These are phyloP conservation scores for Marronus borbonicus DNA, from an alignment of 2,888 invertebrate species.

Conservation along the genomic window DNA sequence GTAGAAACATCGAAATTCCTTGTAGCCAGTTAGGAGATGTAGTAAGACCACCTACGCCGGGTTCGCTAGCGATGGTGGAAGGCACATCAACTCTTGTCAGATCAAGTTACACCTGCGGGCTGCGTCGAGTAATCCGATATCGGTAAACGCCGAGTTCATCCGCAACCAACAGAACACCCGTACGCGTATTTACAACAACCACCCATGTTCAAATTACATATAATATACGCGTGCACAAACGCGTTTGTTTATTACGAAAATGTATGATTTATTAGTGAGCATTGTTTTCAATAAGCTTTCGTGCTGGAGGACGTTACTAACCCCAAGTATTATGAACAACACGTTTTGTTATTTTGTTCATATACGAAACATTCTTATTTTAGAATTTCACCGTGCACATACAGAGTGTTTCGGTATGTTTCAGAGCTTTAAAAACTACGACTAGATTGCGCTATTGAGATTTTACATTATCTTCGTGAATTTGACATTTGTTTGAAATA, in stretches of 20 bases:
- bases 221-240: conserved; percentile 31
- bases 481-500: too few relatives aligned
- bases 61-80: conserved; percentile 52
- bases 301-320: background rate
- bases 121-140: conserved; percentile 66
- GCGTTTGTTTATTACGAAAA: conserved; percentile 41
- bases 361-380: too few relatives aligned
- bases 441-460: too few relatives aligned
- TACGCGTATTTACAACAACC: conserved; percentile 56
- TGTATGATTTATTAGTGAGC: conserved; percentile 31
- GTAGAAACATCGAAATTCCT: conserved; percentile 52
- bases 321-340: conserved; percentile 7
- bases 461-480: too few relatives aligned
- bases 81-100: conserved; percentile 57
- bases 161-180: conserved; percentile 60
- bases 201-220: conserved; percentile 54
- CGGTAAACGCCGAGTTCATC: conserved; percentile 61
- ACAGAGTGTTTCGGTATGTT: too few relatives aligned
- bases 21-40: conserved; percentile 52
- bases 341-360: conserved; percentile 1
- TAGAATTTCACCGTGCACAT: too few relatives aligned
- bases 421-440: too few relatives aligned
- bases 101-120: conserved; percentile 68
- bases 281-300: conserved; percentile 29
- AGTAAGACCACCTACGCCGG: conserved; percentile 59